phyloP scores from a whole-genome alignment of 1,140 invertebrate genomes.

The Scaptomyza hsui region DNA sequence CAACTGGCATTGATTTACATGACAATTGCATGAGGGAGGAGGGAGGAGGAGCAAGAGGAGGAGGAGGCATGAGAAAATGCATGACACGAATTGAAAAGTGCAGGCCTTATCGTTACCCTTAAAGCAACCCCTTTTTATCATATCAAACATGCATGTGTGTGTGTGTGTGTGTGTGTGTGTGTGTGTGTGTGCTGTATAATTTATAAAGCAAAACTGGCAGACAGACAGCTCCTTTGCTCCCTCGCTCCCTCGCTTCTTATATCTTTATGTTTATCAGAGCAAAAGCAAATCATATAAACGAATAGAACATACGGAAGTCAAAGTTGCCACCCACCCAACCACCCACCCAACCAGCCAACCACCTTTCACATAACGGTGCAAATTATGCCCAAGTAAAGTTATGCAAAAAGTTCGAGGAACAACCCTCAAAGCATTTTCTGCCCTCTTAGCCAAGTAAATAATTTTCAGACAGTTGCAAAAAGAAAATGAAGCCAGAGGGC shows the following conservation, averaged over 20 bases:
- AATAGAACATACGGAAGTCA: slow-evolving; percentile 63
- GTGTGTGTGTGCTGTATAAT: slow-evolving; percentile 40
- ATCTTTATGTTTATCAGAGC: slow-evolving; percentile 61
- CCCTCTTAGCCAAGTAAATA: slow-evolving; percentile 67
- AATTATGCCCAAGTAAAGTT: slow-evolving; percentile 58
- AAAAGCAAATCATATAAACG: slow-evolving; percentile 75
- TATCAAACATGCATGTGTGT: slow-evolving; percentile 7
- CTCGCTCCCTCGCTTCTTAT: slow-evolving; percentile 38
- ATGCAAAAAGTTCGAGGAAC: slow-evolving; percentile 49
- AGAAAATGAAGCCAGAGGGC: not conserved
- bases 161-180: not conserved
- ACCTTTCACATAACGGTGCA: slow-evolving; percentile 13
- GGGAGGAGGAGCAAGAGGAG: slow-evolving; percentile 40
- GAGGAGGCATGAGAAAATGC: slow-evolving; percentile 46
- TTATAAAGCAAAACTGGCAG: slow-evolving; percentile 41
- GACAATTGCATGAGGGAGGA: slow-evolving; percentile 61
- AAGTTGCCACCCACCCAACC: slow-evolving; percentile 29
- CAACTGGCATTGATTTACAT: slow-evolving; percentile 70
- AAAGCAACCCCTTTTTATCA: slow-evolving; percentile 52
- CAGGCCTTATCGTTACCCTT: slow-evolving; percentile 48
- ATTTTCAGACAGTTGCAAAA: slow-evolving; percentile 53
- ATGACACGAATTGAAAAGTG: slow-evolving; percentile 10
- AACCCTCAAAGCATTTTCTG: slow-evolving; percentile 45
- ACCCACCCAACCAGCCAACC: not conserved
- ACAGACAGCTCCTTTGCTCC: too few relatives aligned